Base-by-base conservation (phyloP, 1,140 invertebrate genomes). In the Popillia japonica region DNA sequence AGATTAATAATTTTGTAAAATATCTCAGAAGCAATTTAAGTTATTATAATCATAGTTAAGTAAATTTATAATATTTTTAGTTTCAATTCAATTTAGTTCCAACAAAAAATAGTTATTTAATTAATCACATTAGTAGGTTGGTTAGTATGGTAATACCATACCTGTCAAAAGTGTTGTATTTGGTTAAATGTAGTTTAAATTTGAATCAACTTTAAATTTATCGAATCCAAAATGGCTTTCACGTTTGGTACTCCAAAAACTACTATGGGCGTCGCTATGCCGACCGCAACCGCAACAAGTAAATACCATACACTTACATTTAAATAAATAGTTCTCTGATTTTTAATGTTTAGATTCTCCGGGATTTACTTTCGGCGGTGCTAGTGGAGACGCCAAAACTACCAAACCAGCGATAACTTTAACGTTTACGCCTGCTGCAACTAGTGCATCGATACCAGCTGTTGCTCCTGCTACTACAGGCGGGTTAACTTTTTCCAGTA, bases 391-490 rank as follows among this genome's bases (percentile, higher is more conserved):
- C 22, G 14, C 78, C 11, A 75, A 75, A 34, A 68, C 79, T 9
- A 77, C 83, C n/a, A 80, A 83, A 20, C 82, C 86, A 76, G 81
- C 85, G 20, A 77, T 84, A 20, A 77, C 82, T 34, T 83, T 86
- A 6, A 81, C 82, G 22, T 87, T 87, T 81, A 85, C 87, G 10
- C 82, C 84, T 22, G 78, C 83, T 3, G 72, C 84, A 7, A 82
- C 85, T 83, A 64, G 78, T 83, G 59, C 83, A 42, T 27, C 4
- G 27, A 34, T 4, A 34, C 4, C 27, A 34, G 4, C 75, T 10
- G 11, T 68, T 41, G 44, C 61, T 40, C 9, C 76, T 40, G 14
- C 75, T 48, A 22, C 75, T 10, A 6, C 40, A 34, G 44, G 17
- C 42, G 4, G 61, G 27, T 68, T 68, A 10, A 68, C n/a, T 27